These are phyloP conservation scores for Venustaconcha ellipsiformis DNA, from an alignment of 1,140 invertebrate genomes.

Conservation along the genomic window DNA sequence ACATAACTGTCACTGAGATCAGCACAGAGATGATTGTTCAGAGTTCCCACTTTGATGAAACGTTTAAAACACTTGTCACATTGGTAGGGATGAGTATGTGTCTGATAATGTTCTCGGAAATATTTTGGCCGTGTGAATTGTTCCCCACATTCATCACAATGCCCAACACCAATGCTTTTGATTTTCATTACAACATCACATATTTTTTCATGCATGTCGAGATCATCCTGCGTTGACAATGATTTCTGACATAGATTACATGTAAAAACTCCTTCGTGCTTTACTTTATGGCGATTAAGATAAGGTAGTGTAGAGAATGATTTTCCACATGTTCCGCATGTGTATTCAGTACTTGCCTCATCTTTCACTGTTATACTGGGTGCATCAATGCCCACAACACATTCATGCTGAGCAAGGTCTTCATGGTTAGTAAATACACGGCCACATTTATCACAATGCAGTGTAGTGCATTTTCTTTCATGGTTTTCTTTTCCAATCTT, in stretches of 20 bases:
- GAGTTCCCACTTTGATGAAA: constrained; percentile 56
- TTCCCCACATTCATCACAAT: constrained; percentile 51
- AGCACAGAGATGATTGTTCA: constrained; percentile 59
- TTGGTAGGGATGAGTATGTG: constrained; percentile 66
- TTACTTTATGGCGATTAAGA: constrained; percentile 51
- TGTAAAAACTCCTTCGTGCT: constrained; percentile 45
- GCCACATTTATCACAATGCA: constrained; percentile 25
- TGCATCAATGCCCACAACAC: no score
- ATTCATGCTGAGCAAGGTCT: no score
- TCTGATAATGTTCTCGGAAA: constrained; percentile 63
- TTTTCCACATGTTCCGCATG: constrained; percentile 56
- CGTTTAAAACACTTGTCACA: constrained; percentile 65
- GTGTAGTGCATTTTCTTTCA: constrained; percentile 37
- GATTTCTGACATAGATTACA: constrained; percentile 46
- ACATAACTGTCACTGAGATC: no score
- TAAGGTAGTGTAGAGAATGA: constrained; percentile 56
- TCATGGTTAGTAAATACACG: no score
- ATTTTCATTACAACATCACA: constrained; percentile 43
- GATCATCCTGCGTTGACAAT: constrained; percentile 41
- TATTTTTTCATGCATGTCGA: constrained; percentile 50
- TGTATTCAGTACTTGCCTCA: constrained; percentile 27
- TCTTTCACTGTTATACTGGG: no score
- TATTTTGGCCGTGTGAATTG: constrained; percentile 50
- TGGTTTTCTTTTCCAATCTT: constrained; percentile 51
- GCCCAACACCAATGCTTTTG: constrained; percentile 38